Evolutionary conservation across 2,113 vertebrate genomes (phyloP), one percentile per base, ranked within the genome.

Genomic region (Platichthys stellatus): DNA sequence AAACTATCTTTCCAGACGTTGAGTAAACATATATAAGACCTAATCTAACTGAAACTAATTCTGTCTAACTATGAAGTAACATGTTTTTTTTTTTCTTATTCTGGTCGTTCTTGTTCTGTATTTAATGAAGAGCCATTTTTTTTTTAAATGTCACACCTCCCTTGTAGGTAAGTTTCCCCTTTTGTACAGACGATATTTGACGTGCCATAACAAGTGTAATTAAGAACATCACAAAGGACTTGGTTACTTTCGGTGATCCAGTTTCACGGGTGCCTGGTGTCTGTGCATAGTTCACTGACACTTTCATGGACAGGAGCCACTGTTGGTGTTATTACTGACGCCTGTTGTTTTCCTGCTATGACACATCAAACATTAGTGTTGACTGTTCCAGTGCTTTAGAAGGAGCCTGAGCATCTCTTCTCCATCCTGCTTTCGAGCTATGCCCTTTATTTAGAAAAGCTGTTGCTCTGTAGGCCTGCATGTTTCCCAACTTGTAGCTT

Each of bases 11-110:
- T 51, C 35, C 38, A 74, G 77, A 69, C 58, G 15, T 31, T 3
- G 15, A 53, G 28, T 58, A 74, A 76, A 76, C 24, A 65, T 35
- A 70, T 47, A 31, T 20, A 58, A 17, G 56, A 68, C 38, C 7
- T 17, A 61, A 9, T 20, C 18, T 7, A 6, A 18, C 47, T 15
- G 47, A 17, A 51, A 18, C 14, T 6, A 51, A 18, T 2, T 12
- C 40, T 43, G 40, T 38, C 49, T 20, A 64, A 68, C 51, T 21
- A 40, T 40, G 10, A 62, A 20, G 28, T 14, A 62, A 10, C 10
- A 4, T 9, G 12, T 9, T 21, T 14, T 31, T 6, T 3, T 9
- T 10, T 10, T 20, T 53, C 18, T 8, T 5, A 2, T 3, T 53
- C 51, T 18, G 18, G 18, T 2, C 18, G n/a, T n/a, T 53, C 9